Base-by-base conservation (phyloP, 2,888 invertebrate species). In the Euzophera pinguis region DNA sequence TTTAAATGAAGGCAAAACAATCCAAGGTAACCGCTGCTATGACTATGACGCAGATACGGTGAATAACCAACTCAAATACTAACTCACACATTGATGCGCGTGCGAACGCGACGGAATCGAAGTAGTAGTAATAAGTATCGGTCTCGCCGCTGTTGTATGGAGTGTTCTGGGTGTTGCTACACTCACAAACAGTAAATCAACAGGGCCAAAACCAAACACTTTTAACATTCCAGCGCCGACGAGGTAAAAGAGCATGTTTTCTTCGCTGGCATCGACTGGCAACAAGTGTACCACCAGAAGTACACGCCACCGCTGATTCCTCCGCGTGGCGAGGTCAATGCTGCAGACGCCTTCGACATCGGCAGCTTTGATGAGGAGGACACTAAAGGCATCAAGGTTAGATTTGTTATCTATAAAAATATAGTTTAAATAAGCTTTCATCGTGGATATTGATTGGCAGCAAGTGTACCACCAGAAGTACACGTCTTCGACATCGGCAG, bases 301-400 rank as follows among this genome's bases (percentile, higher is more conserved):
- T 99, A 99, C 89, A 97, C 98, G 13, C 99, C 99, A 51, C 99
- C 99, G 2, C 91, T 99, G 65, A 98, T 99, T 65, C 99, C 99
- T 50, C 99, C 99, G 5, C 92, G 99, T 56, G 99, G 99, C 1
- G 99, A 99, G 86, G 99, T 99, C 27, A 99, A 99, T 87, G 99
- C 99, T 2, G 99, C 99, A 0, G 99, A 99, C 85, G 99, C 99
- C 22, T 99, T 99, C 84, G 99, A 99, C 81, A 99, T 99, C 75
- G 99, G 99, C 60, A 99, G 99, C 63, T 99, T 99, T 85, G 99
- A 99, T 78, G 99, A 99, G 79, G 99, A 99, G 82, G 99, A 99
- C 80, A 99, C 99, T 29, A 99, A 99, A 86, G 99, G 99, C 60
- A 99, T 99, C 71, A 99, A 99, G 92, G 22, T 22, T 22, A 22